Evolutionary conservation across 2,888 invertebrate genomes (phyloP), one percentile per base, ranked within the genome.

Genomic region (Antheraea assamensis): DNA sequence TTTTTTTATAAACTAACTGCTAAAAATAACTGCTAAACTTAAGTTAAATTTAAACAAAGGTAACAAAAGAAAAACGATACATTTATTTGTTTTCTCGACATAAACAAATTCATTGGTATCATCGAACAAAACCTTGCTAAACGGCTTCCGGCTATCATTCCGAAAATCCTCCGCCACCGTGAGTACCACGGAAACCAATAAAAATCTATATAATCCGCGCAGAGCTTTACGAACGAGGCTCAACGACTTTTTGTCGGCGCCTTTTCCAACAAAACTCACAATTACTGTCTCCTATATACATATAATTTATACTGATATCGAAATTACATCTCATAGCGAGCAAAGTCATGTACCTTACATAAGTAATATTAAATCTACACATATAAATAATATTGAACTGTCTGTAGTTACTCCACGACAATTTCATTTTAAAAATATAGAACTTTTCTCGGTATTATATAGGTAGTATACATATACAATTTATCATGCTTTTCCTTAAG

Each of bases 141-240:
- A 68, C 27, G 52, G 52, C 55, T 21, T 72, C 72, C 72, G 24
- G 35, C 55, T 68, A 72, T 55, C 68, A 55, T 72, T 70, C 73
- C 21, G 70, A 27, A 64, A n/a, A 73, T 73, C 73, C 73, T 71
- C 24, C 58, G 24, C 42, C 71, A 30, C 31, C 64, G 71, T 24
- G 64, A 66, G 31, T 75, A 73, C 75, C 75, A 70, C 74, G 74
- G 74, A 77, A 75, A 76, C 76, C 75, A 78, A 76, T 78, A 75
- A 79, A 79, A 79, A 77, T 76, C 78, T 74, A 71, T 66, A 77
- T 79, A 79, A 79, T 78, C 77, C 76, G 75, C 75, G 76, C 75
- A 75, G 66, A 64, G 71, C 71, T 66, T 71, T 74, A 71, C 61
- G 31, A 61, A 64, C 27, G 72, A 42, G 24, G 73, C 52, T 49